Evolutionary conservation across 2,113 vertebrate genomes (phyloP), one percentile per base, ranked within the genome.

Genomic region (Menura novaehollandiae): DNA sequence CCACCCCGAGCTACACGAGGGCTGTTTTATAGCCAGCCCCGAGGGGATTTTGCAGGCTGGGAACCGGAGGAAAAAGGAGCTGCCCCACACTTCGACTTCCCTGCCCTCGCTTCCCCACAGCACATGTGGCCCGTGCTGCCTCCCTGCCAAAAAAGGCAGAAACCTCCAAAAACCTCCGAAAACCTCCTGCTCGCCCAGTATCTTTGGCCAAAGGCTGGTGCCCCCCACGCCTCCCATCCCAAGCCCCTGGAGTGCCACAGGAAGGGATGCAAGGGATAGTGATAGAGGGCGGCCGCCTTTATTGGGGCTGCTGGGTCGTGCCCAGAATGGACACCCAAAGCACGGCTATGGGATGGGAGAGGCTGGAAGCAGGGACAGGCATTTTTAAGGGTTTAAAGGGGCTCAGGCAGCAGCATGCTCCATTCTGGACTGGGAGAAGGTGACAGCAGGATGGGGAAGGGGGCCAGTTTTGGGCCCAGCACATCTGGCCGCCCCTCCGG

Each of bases 1-100:
- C 60, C 3, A 0, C 47, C 39, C 85, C 0, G 6, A 32, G 35
- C n/a, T 0, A 0, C 0, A 0, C 13, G 3, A 23, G 22, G 35
- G 22, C 46, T 17, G 12, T 22, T 85, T 97, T 96, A 96, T 95
- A 95, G 68, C 47, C 51, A 10, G 16, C 27, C 41, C 44, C 12
- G 2, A 0, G 0, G 79, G 93, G 85, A 86, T 93, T 93, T 93
- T 8, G 7, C 18, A 7, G 18, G 7, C 41, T 58, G 74, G 81
- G 81, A 93, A 96, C 43, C 10, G 16, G 20, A 24, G 28, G 32
- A 8, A 20, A 56, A 81, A 35, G 32, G 55, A 49, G 41, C 62
- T 39, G 62, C 8, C 75, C 53, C 7, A 0, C 0, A 0, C 52
- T 51, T 59, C 10, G 14, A 72, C 92, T 96, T 96, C 91, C 79